Evolutionary conservation across 2,113 vertebrate species (phyloP), one percentile per base, ranked within the genome.

Genomic region (Caracal caracal): DNA sequence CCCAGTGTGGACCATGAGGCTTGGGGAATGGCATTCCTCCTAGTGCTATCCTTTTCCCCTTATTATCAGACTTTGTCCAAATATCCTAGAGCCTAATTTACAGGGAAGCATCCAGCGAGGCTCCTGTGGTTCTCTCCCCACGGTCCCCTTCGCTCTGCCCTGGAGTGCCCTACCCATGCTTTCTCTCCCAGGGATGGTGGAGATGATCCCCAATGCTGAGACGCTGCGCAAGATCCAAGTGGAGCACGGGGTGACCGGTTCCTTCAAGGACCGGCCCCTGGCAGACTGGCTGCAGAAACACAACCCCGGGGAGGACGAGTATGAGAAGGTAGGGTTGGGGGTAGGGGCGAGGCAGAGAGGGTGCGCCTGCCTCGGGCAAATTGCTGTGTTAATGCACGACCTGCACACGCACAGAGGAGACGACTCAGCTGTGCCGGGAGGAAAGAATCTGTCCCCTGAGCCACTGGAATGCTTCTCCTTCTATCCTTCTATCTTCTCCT

Each of bases 211-310:
- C 93, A 99, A 99, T 0, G 99, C 99, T 0, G 99, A 99, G 98
- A 99, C 99, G 6, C 98, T 99, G 92, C 99, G 99, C 90, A 99
- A 99, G 98, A 99, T 99, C 98, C 99, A 99, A 98, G 99, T 99
- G 98, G 99, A 99, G 84, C 99, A 99, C 0, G 99, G 99, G 0
- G 99, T 99, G 96, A 99, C 99, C 0, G 99, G 99, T 0, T 99
- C 99, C 68, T 99, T 99, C 96, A 99, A 99, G 95, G 99, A 99
- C 97, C 99, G 99, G 2, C 99, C 99, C 0, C 98, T 99, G 84
- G 99, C 99, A 0, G 99, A 99, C 98, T 99, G 99, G 99, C 98
- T 99, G 70, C 99, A 99, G 98, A 99, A 99, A 81, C 99, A 99
- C 98, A 99, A 99, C 97, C 99, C 99, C 0, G 98, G 99, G 26